A percentile compares a stretch with the other conserved stretches of the same genome.
phyloP scores from a whole-genome alignment of 1,140 invertebrate genomes.

The Euura lappo region DNA sequence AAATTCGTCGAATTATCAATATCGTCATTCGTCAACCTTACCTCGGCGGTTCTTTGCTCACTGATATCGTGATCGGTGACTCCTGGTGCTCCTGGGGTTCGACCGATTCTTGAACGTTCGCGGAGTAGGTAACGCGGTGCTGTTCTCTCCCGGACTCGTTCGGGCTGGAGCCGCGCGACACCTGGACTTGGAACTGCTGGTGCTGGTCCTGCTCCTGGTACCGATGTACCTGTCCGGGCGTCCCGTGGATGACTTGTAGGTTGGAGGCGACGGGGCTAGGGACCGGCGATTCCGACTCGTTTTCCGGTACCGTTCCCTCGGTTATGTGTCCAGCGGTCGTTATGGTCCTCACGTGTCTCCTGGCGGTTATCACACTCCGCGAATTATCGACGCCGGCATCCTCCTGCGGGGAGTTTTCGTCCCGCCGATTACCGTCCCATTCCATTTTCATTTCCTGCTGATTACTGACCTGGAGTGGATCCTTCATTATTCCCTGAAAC shows the following conservation, averaged over 20 bases:
- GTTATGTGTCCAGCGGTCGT: conserved; percentile 68
- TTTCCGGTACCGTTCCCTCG: conserved; percentile 52
- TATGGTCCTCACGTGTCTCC: conserved; percentile 65
- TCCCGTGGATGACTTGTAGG: conserved; percentile 36
- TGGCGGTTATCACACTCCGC: conserved; percentile 63
- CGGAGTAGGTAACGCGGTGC: conserved; percentile 33
- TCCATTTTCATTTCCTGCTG: conserved; percentile 56
- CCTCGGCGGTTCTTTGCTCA: conserved; percentile 39
- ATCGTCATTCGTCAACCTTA: background rate
- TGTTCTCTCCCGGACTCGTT: conserved; percentile 37
- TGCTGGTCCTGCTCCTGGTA: conserved; percentile 20
- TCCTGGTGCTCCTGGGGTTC: conserved; percentile 36
- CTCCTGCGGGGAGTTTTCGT: conserved; percentile 41
- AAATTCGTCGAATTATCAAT: too few species aligned
- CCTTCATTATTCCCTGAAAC: conserved; percentile 54
- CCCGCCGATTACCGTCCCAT: conserved; percentile 45
- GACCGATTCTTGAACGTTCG: conserved; percentile 43
- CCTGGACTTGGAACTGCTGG: conserved; percentile 42
- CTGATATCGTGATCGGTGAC: conserved; percentile 33
- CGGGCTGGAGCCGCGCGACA: conserved; percentile 40
- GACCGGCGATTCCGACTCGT: conserved; percentile 46
- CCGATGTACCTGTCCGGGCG: conserved; percentile 20
- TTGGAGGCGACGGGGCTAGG: conserved; percentile 33
- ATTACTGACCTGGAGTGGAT: conserved; percentile 34
- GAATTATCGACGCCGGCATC: conserved; percentile 35